Evolutionary conservation across 1,140 invertebrate genomes (phyloP).

Genomic region (Brachionus rubens): DNA sequence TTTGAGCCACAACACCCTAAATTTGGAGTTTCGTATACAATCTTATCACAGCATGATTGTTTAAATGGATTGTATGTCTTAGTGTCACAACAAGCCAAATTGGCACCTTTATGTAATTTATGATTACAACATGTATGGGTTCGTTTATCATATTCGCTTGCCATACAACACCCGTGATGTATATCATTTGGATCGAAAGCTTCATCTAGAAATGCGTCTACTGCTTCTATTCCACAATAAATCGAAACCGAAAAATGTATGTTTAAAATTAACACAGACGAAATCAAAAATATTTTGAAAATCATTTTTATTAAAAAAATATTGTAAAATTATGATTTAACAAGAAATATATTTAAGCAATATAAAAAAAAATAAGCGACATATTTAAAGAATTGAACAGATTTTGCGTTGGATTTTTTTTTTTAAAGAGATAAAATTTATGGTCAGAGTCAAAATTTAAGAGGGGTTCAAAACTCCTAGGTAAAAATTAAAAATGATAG

Average conservation of each 20-base stretch:
- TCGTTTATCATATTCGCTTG: not conserved
- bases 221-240: not conserved
- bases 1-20: not conserved
- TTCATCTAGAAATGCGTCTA: not conserved
- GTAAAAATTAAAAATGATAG: too few relatives aligned
- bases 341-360: not conserved
- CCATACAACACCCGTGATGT: not conserved
- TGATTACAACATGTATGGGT: conserved; percentile 15
- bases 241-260: not conserved
- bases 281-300: not conserved
- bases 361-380: not conserved
- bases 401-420: not conserved
- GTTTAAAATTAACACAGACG: not conserved
- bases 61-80: not conserved
- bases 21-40: not conserved
- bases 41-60: not conserved
- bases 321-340: not conserved
- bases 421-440: too few relatives aligned
- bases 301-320: not conserved
- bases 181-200: not conserved
- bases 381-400: not conserved
- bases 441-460: too few relatives aligned
- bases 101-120: not conserved
- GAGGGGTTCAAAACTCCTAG: too few relatives aligned
- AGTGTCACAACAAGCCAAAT: not conserved